Evolutionary conservation across 2,797 vertebrate genomes (phyloP), one percentile per base, ranked within the genome.

Genomic region (Rhinichthys osculus): DNA sequence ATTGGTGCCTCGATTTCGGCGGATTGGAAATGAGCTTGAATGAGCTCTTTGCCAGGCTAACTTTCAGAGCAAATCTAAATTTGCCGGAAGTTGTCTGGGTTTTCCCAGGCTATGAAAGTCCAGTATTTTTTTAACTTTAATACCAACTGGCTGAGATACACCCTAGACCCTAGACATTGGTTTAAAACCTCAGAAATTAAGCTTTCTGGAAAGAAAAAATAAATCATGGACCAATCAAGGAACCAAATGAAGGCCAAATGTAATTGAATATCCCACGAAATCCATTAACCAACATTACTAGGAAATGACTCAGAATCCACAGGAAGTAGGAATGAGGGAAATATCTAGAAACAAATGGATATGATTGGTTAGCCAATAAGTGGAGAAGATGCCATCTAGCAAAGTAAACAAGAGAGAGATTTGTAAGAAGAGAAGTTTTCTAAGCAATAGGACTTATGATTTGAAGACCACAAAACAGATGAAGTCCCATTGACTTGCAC

Each of bases 261-360:
- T 64, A 17, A 44, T 10, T 62, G 57, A 27, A 78, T 44, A 64
- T 78, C 13, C 13, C 76, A 59, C 5, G 2, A 78, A 78, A 9
- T 78, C n/a, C 38, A 78, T 9, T 77, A 33, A 59, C 52, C 52
- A 59, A 54, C 19, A 78, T 47, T 73, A 40, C 13, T 17, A 72
- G 42, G 4, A 73, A 73, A 73, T 8, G 21, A 57, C 4, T 77
- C 71, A 74, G 1, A 33, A 74, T 74, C 19, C 50, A 57, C 11
- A 38, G 11, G 27, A 33, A 52, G 30, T 76, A 19, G 14, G 33
- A 78, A 78, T n/a, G 35, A 40, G 23, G 7, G 23, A 27, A 9
- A n/a, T 59, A 27, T 38, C 13, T 59, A 78, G 10, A 54, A 78
- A 78, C 7, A 78, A 35, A 59, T 38, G 11, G 33, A 77, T 40